phyloP scores from a whole-genome alignment of 92 coral and sea anemone genomes.

The Epizoanthus stellaris region DNA sequence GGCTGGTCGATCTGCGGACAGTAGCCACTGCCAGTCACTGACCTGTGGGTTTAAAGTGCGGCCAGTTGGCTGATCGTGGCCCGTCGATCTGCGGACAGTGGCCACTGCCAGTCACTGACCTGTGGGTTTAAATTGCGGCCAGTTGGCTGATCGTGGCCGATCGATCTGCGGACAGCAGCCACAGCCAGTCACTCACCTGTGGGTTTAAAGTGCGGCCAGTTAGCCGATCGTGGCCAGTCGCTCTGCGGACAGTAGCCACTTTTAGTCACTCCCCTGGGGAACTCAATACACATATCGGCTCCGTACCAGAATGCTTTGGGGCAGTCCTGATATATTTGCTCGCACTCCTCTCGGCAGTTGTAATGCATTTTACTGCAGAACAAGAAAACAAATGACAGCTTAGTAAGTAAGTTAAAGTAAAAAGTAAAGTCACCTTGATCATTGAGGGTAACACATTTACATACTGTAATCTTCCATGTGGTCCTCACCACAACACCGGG shows the following conservation, averaged over 20 bases:
- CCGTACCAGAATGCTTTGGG: slow-evolving; percentile 34
- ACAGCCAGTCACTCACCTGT: background rate
- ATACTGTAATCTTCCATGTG: no score
- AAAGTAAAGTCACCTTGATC: no score
- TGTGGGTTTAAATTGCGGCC: slow-evolving; percentile 18
- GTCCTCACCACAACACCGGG: no score
- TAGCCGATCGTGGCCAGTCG: slow-evolving; percentile 39
- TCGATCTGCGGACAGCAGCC: background rate
- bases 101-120: background rate
- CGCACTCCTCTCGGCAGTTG: slow-evolving; percentile 34
- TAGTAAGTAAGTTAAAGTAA: no score
- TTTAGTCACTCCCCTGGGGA: background rate
- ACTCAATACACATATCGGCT: slow-evolving; percentile 37
- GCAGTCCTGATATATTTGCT: slow-evolving; percentile 2
- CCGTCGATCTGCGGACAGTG: background rate
- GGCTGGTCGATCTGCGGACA: slow-evolving; percentile 25
- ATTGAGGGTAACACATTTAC: no score
- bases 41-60: background rate
- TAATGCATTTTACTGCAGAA: slow-evolving; percentile 10
- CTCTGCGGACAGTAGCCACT: slow-evolving; percentile 20
- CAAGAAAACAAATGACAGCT: background rate
- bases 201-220: slow-evolving; percentile 35
- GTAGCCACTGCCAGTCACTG: background rate
- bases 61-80: no score
- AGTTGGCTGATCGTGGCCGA: slow-evolving; percentile 38